Base-by-base conservation (phyloP, 1,140 invertebrate species). In the Drosophila sp. region DNA sequence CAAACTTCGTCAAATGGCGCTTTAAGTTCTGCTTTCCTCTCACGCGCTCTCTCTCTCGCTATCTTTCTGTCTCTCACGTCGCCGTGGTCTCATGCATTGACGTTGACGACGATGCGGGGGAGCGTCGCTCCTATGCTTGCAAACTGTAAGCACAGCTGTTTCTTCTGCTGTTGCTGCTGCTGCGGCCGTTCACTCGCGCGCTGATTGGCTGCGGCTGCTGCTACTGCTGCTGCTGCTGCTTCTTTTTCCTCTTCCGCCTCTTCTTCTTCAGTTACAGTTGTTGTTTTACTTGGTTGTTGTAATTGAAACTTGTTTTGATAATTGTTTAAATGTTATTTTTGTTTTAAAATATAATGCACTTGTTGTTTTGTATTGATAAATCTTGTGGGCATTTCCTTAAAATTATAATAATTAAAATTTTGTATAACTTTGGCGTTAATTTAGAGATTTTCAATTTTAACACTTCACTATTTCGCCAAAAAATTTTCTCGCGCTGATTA, bases 81-180 rank as follows among this genome's bases (percentile, higher is more conserved):
- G 36, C 40, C 8, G 48, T 45, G 72, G 61, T 59, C 80, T 67
- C 80, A 84, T 83, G 67, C 76, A 75, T 69, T 58, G 65, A 74
- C 58, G 48, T 36, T 53, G 43, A 3, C 27, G 27, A 58, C 75
- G 36, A n/a, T 62, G 46, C 59, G 46, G 59, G 59, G 59, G 59
- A 62, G 59, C 54, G 38, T 21, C 16, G 21, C n/a, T 18, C 29
- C 7, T 46, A 11, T 76, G 66, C 36, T 43, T 56, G 51, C 69
- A 70, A 78, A 87, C 78, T 81, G 74, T 72, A 27, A 72, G 76
- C 80, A 84, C 69, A 72, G 69, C 69, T 72, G 69, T 72, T 72
- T 63, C 48, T 61, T 69, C 40, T 43, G 56, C 43, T 51, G 14
- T 58, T 45, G 40, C 48, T 74, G 75, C 41, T 59, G 36, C 51